These are phyloP conservation scores for Echinops telfairi DNA, from an alignment of 2,113 vertebrate genomes.

Conservation along the genomic window DNA sequence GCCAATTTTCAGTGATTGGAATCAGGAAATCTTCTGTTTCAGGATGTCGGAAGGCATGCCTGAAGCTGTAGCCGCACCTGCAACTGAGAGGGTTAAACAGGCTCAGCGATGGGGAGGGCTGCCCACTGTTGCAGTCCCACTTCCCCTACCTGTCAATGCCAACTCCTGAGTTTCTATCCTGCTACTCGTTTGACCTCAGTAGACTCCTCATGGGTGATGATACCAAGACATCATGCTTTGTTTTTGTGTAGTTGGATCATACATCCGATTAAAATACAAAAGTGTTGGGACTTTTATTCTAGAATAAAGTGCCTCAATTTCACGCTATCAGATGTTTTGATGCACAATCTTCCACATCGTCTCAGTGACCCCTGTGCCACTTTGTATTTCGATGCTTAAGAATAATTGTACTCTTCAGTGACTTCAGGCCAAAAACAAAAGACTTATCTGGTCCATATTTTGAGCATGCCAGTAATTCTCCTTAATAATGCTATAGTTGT, in stretches of 20 bases:
- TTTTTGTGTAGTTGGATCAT: background rate
- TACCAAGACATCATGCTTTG: background rate
- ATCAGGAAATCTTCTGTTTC: background rate
- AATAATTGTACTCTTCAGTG: background rate
- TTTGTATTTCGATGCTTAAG: constrained; percentile 15
- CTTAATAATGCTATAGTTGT: background rate
- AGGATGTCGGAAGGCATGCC: background rate
- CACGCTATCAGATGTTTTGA: background rate
- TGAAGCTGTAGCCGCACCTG: background rate
- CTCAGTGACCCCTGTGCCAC: background rate
- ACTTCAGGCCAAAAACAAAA: background rate
- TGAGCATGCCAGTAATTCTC: constrained; percentile 13
- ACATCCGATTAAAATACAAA: constrained; percentile 30
- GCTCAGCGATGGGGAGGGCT: constrained; percentile 5
- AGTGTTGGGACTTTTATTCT: background rate
- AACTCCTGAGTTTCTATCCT: background rate
- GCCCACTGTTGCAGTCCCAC: background rate
- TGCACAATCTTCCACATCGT: background rate
- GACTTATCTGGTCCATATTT: constrained; percentile 7
- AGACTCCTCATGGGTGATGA: background rate
- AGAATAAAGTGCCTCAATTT: background rate
- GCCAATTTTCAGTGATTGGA: background rate
- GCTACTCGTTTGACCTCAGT: background rate
- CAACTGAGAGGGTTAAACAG: background rate
- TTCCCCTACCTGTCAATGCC: background rate